These are phyloP conservation scores for Dicrurus megarhynchus DNA, from an alignment of 2,113 vertebrate genomes.

Conservation along the genomic window DNA sequence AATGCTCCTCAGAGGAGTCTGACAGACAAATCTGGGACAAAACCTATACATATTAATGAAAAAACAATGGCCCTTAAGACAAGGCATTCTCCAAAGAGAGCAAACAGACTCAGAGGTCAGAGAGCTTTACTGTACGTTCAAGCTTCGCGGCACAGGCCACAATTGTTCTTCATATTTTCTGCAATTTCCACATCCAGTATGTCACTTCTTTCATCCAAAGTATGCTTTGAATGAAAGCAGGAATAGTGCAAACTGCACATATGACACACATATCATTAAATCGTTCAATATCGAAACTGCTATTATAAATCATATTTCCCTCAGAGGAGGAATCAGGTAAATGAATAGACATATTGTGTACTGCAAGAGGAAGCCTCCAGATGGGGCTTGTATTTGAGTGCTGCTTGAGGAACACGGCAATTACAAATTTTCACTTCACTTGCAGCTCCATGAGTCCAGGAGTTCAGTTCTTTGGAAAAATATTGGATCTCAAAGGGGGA, in stretches of 20 bases:
- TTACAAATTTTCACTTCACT: not conserved
- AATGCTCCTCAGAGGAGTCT: conserved; percentile 27
- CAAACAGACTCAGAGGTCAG: conserved; percentile 33
- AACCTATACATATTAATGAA: conserved; percentile 53
- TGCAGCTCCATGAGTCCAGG: not conserved
- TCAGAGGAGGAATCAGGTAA: not conserved
- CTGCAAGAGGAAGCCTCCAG: not conserved
- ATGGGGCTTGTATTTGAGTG: not conserved
- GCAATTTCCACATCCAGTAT: not conserved
- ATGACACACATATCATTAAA: fast-evolving
- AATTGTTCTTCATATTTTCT: not conserved
- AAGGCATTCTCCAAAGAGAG: not conserved
- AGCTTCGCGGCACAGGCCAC: not conserved
- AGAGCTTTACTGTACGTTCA: not conserved
- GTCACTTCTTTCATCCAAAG: not conserved
- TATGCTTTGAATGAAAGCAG: not conserved
- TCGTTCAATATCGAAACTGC: not conserved
- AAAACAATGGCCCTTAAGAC: conserved; percentile 55
- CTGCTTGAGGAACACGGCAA: not conserved
- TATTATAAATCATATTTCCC: not conserved
- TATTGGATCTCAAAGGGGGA: not conserved
- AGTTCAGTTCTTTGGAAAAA: not conserved
- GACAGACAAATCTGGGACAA: conserved; percentile 57
- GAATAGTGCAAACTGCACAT: not conserved
- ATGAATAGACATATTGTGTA: not conserved